Evolutionary conservation across 1,140 invertebrate species (phyloP).

Genomic region (Zaprionus tsacasi): DNA sequence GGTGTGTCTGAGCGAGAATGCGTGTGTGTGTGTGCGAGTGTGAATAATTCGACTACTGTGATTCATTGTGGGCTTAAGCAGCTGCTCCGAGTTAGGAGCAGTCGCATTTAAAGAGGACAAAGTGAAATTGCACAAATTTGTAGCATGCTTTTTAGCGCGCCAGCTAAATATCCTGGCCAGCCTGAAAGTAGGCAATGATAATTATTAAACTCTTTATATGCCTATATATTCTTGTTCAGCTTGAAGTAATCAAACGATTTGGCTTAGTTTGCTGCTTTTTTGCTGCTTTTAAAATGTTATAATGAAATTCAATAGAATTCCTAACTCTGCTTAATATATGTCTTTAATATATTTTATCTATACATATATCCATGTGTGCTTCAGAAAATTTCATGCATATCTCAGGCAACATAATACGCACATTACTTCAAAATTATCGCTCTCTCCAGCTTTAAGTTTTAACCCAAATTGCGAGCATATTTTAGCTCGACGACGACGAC

Average conservation of each 20-base stretch:
- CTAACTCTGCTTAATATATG: not conserved
- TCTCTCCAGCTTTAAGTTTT: conserved; percentile 63
- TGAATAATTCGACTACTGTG: conserved; percentile 45
- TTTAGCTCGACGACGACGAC: conserved; percentile 16
- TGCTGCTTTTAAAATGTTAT: not conserved
- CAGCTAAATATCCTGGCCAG: no score
- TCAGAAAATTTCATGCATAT: not conserved
- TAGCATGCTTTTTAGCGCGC: no score
- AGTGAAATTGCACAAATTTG: no score
- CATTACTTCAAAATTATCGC: conserved; percentile 3
- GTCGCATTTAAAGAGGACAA: not conserved
- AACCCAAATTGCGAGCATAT: conserved; percentile 61
- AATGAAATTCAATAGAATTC: not conserved
- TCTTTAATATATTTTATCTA: not conserved
- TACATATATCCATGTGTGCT: not conserved
- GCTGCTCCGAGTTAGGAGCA: not conserved
- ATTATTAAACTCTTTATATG: no score
- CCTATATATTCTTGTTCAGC: not conserved
- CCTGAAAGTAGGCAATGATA: no score
- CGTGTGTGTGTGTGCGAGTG: conserved; percentile 9
- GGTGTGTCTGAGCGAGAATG: not conserved
- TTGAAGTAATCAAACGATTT: not conserved
- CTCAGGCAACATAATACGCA: not conserved
- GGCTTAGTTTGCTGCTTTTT: not conserved
- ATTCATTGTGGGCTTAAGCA: conserved; percentile 60